These are phyloP conservation scores for Anisognathus igniventris DNA, from an alignment of 2,797 vertebrate species.

Conservation along the genomic window DNA sequence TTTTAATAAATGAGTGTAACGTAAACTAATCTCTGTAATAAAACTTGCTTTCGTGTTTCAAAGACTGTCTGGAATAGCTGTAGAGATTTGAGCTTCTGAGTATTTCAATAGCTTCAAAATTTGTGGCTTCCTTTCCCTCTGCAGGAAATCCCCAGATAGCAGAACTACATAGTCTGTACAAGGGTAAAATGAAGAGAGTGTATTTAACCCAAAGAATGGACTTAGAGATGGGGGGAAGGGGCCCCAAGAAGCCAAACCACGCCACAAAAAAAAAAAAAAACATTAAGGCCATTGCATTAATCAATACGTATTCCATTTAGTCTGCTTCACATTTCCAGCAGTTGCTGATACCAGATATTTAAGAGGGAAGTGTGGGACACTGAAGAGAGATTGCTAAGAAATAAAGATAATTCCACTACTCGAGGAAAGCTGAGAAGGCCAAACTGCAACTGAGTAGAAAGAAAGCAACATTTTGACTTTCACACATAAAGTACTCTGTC, in stretches of 20 bases:
- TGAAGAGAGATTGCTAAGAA: not conserved
- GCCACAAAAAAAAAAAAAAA: not conserved
- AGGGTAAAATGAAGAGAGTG: not conserved
- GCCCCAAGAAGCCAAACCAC: not conserved
- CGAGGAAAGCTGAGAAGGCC: not conserved
- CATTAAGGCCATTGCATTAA: not conserved
- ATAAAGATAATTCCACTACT: not conserved
- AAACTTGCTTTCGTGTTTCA: slow-evolving; percentile 6
- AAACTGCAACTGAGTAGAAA: not conserved
- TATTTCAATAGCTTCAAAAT: not conserved
- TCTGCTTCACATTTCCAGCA: not conserved
- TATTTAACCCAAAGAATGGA: not conserved
- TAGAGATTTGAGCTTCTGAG: not conserved
- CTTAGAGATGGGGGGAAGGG: not conserved
- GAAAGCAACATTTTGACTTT: not conserved
- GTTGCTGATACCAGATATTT: not conserved
- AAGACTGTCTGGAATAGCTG: not conserved
- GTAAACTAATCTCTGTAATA: slow-evolving; percentile 12
- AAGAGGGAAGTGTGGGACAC: not conserved
- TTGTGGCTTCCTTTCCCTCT: not conserved
- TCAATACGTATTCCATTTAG: not conserved
- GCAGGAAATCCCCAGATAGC: not conserved
- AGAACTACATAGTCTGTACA: not conserved
- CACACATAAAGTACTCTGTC: not conserved
- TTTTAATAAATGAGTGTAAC: slow-evolving; percentile 74